Conservation (phyloP, 2,888 invertebrate genomes). For the Rhaphigaster nebulosa region DNA sequence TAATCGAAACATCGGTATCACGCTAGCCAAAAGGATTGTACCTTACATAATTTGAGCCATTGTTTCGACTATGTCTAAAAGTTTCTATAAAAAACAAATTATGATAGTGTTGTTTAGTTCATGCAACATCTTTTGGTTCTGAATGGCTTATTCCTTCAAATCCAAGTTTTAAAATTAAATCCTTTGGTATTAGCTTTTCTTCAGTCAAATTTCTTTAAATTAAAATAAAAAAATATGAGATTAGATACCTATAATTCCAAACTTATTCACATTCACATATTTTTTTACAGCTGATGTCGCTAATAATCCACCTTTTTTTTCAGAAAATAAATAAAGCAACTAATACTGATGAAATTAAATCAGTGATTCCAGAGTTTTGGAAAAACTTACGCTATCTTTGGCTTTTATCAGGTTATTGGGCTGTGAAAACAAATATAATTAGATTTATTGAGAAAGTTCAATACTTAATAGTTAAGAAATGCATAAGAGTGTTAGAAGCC, state of each 20-base stretch:
- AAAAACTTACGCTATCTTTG: slow-evolving; percentile 32
- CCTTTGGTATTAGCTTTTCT: too few relatives aligned
- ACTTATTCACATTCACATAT: neutral
- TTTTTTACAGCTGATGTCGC: neutral
- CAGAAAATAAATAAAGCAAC: slow-evolving; percentile 49
- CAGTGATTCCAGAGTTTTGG: slow-evolving; percentile 53
- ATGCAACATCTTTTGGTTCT: too few relatives aligned
- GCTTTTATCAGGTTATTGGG: slow-evolving; percentile 54
- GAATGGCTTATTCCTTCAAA: too few relatives aligned
- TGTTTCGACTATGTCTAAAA: too few relatives aligned
- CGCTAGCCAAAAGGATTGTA: too few relatives aligned
- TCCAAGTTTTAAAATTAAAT: too few relatives aligned
- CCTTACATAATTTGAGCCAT: too few relatives aligned
- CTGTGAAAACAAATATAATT: slow-evolving; percentile 52
- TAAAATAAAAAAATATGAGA: neutral
- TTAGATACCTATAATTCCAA: neutral
- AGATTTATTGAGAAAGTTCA: slow-evolving; percentile 55
- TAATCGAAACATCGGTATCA: too few relatives aligned
- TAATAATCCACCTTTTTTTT: neutral
- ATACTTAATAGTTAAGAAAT: slow-evolving; percentile 53
- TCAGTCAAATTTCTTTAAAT: neutral
- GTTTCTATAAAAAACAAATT: too few relatives aligned
- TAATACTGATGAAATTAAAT: slow-evolving; percentile 24
- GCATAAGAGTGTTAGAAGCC: slow-evolving; percentile 52
- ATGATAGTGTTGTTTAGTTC: too few relatives aligned